Percentiles rank a stretch among this genome's conserved stretches.
phyloP scores from a whole-genome alignment of 2,888 invertebrate species.

The Sinhomidia bicolor region DNA sequence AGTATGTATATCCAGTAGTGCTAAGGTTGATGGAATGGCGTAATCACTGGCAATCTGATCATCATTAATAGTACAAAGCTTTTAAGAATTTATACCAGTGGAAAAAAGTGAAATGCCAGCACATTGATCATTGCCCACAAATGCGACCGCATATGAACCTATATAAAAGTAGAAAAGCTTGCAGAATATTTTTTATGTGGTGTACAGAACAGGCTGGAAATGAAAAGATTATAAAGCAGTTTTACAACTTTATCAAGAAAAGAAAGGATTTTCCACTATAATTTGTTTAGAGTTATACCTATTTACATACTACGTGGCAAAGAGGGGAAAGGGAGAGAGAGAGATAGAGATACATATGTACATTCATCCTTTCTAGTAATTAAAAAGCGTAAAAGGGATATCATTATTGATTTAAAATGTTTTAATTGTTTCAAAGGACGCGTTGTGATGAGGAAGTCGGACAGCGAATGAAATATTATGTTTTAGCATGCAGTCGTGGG shows the following conservation, averaged over 20 bases:
- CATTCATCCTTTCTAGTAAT: too few species aligned
- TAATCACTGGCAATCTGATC: not conserved
- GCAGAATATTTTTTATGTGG: not conserved
- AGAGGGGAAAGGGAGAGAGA: too few species aligned
- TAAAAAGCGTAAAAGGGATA: not conserved
- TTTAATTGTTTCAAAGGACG: not conserved
- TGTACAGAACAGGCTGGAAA: not conserved
- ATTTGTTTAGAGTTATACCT: too few species aligned
- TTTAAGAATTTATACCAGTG: not conserved
- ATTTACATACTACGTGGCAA: too few species aligned
- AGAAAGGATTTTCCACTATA: too few species aligned
- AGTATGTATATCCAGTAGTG: not conserved
- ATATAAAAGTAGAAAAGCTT: not conserved
- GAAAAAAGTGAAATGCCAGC: not conserved
- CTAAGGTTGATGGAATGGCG: not conserved
- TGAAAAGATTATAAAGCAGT: not conserved
- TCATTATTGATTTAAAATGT: not conserved
- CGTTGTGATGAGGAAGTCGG: not conserved
- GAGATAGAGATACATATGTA: not conserved
- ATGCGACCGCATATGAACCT: too few species aligned
- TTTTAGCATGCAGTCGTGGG: not conserved
- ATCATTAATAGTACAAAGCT: not conserved
- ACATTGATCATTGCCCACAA: not conserved
- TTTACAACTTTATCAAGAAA: not conserved
- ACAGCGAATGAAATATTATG: conserved; percentile 1